phyloP scores from a whole-genome alignment of 53 echinoderm and acorn worm genomes.

The Stichopus horrens region DNA sequence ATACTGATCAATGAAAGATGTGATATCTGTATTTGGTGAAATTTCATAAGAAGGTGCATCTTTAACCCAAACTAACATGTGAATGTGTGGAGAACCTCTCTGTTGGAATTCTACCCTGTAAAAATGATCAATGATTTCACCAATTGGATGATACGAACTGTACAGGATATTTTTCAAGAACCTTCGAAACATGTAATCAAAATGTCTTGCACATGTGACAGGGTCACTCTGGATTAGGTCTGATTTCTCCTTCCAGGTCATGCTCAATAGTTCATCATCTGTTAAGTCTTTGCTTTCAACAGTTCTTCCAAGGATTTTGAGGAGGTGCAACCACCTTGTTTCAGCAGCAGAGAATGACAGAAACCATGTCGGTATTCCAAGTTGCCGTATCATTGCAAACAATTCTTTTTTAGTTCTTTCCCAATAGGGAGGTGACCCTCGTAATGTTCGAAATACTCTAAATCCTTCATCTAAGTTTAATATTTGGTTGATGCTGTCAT shows the following conservation, averaged over 20 bases:
- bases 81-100: constrained; percentile 51
- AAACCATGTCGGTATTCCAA: constrained; percentile 50
- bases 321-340: constrained; percentile 40
- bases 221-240: constrained; percentile 48
- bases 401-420: constrained; percentile 45
- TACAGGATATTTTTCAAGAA: constrained; percentile 43
- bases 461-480: constrained; percentile 36
- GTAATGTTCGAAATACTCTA: constrained; percentile 17
- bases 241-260: constrained; percentile 50
- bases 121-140: constrained; percentile 45
- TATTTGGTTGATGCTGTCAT: not conserved
- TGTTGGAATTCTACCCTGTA: constrained; percentile 54
- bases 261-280: constrained; percentile 18
- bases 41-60: constrained; percentile 16
- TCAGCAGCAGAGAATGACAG: constrained; percentile 45
- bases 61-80: constrained; percentile 47
- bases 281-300: constrained; percentile 13
- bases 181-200: constrained; percentile 47
- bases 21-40: not conserved
- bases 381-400: constrained; percentile 47
- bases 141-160: constrained; percentile 50
- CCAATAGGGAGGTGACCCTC: constrained; percentile 49
- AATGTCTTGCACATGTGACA: constrained; percentile 53
- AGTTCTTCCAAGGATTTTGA: constrained; percentile 39
- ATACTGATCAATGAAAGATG: constrained; percentile 41